Conservation (phyloP, 1,140 invertebrate genomes). For the Ceratina japonica region DNA sequence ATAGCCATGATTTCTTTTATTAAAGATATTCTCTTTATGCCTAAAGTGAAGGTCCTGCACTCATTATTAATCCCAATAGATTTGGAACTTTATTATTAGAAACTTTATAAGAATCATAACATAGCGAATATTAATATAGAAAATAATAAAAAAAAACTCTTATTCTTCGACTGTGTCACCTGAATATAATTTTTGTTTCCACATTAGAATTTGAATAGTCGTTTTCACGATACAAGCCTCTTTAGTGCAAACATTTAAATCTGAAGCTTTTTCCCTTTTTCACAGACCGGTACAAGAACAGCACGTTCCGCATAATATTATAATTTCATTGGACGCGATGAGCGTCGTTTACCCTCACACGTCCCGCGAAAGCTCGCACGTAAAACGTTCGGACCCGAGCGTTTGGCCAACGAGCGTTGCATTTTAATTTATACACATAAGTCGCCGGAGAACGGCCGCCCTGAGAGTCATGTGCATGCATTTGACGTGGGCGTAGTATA, state of each 20-base stretch:
- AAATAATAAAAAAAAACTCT: too few species aligned
- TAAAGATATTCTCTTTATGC: too few species aligned
- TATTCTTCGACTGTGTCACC: too few species aligned
- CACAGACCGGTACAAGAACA: neutral
- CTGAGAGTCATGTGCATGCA: neutral
- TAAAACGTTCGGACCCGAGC: constrained; percentile 26
- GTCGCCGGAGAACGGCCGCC: neutral
- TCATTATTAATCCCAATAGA: too few species aligned
- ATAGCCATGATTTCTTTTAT: too few species aligned
- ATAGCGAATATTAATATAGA: too few species aligned
- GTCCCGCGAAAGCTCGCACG: neutral
- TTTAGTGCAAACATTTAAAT: neutral
- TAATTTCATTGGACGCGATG: constrained; percentile 24
- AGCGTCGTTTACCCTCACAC: neutral
- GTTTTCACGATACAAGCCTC: too few species aligned
- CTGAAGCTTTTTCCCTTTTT: neutral
- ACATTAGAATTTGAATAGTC: too few species aligned
- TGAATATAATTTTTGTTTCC: too few species aligned
- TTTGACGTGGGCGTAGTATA: constrained; percentile 11
- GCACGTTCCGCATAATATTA: neutral
- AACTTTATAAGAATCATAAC: too few species aligned
- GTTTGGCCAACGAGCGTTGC: constrained; percentile 21
- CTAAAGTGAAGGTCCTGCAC: too few species aligned
- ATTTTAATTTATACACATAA: constrained; percentile 35
- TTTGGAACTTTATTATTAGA: too few species aligned